Conservation (phyloP, 1,140 invertebrate species). For the Lasaia peninsularis region DNA sequence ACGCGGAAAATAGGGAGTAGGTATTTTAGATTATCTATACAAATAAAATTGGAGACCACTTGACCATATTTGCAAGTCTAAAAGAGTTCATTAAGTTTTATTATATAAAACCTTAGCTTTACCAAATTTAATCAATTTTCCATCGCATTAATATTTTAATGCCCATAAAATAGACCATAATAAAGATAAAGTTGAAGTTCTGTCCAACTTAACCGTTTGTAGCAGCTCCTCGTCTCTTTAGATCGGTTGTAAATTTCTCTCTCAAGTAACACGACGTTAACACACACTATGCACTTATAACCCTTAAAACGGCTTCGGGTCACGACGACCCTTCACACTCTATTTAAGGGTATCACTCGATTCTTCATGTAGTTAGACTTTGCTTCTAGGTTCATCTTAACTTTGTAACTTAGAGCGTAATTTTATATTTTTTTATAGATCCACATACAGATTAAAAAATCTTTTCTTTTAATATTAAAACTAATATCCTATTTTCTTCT, state of each 20-base stretch:
- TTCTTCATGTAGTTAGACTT: slow-evolving; percentile 9
- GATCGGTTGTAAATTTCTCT: slow-evolving; percentile 14
- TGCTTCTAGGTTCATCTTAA: slow-evolving; percentile 6
- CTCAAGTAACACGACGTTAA: slow-evolving; percentile 41
- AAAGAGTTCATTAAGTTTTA: too few species aligned
- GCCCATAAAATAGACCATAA: too few species aligned
- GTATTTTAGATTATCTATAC: too few species aligned
- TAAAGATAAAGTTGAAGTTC: background rate
- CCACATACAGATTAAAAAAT: too few species aligned
- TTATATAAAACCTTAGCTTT: too few species aligned
- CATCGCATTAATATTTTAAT: too few species aligned
- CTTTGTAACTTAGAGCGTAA: slow-evolving; percentile 4
- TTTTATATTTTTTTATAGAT: background rate
- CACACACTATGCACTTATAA: slow-evolving; percentile 44
- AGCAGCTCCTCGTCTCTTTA: background rate
- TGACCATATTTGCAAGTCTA: too few species aligned
- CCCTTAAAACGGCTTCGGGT: slow-evolving; percentile 44
- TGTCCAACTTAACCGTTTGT: background rate
- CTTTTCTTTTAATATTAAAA: too few species aligned
- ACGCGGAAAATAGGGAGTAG: too few species aligned
- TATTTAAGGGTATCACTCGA: slow-evolving; percentile 9
- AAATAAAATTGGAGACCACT: too few species aligned
- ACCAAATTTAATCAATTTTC: too few species aligned
- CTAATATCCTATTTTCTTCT: too few species aligned
- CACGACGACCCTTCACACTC: slow-evolving; percentile 37